Base-by-base conservation (phyloP, 2,888 invertebrate species). In the Drosophila subsilvestris region DNA sequence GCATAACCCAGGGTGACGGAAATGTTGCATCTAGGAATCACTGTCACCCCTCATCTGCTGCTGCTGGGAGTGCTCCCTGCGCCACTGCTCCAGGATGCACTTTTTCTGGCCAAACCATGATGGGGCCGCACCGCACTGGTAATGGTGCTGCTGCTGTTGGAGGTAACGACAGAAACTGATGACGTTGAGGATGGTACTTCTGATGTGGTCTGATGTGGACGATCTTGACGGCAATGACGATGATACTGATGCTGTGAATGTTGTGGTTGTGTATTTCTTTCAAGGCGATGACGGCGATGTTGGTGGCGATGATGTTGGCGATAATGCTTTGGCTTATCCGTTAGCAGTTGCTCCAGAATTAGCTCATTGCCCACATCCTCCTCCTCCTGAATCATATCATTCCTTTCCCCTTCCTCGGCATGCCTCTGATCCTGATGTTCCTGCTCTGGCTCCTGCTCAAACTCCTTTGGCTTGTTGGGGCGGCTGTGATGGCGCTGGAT, bases 31-130 rank as follows among this genome's bases (percentile, higher is more conserved):
- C 29, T 14, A 47, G 18, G n/a, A 32, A 32, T 56, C 56, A 32
- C 32, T 47, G 1, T 56, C 47, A 12, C 1, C n/a, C 8, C 18
- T 53, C 9, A 8, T n/a, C 25, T 10, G 43, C 27, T 27, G n/a
- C 6, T 25, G 42, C 25, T 49, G 47, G 6, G 44, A 17, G 22
- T 51, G 68, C 12, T 73, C 56, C 3, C 57, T 57, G 5, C 54
- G 58, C 74, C 70, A 76, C 22, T 66, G 70, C 48, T 76, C 65
- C 45, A 76, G 22, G 25, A 74, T 74, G 22, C 63, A 61, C 20
- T 76, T 68, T 74, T 76, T 76, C 18, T 60, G 61, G 55, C 72
- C 54, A 20, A 55, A 29, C 25, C 63, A 72, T 58, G 60, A 0
- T 14, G 22, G 9, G 65, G 57, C 20, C 45, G 57, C 18, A 27